Conservation (phyloP, 1,140 invertebrate species). For the Pseudomyrmex pallidus region DNA sequence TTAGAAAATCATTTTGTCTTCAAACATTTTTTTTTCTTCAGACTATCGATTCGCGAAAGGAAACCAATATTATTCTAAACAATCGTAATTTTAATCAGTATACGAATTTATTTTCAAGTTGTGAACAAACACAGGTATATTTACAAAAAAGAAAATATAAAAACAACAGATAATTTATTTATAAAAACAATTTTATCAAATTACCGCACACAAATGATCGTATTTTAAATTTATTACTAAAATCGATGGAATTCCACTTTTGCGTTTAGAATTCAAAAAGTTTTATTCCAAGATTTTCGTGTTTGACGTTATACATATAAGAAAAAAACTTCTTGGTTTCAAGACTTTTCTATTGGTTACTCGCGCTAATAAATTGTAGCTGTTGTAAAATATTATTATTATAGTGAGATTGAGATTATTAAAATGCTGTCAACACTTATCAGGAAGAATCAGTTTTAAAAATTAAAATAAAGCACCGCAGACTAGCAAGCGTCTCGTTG, state of each 20-base stretch:
- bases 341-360: conserved; percentile 1
- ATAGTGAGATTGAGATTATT: neutral
- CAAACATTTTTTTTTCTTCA: neutral
- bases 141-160: neutral
- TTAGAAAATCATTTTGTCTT: conserved; percentile 9
- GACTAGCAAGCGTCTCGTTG: conserved; percentile 59
- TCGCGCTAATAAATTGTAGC: neutral
- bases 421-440: neutral
- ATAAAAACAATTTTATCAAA: neutral
- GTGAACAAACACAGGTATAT: neutral
- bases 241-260: no score
- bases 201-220: neutral
- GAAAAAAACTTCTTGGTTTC: conserved; percentile 26
- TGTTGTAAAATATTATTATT: conserved; percentile 9
- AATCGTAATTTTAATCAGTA: neutral
- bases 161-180: no score
- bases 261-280: no score
- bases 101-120: neutral
- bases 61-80: conserved; percentile 16
- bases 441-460: conserved; percentile 20
- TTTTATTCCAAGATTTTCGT: conserved; percentile 1
- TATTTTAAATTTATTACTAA: neutral
- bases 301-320: conserved; percentile 4
- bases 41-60: neutral
- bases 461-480: conserved; percentile 55